Base-by-base conservation (phyloP, 2,113 vertebrate genomes). In the Ranitomeya variabilis region DNA sequence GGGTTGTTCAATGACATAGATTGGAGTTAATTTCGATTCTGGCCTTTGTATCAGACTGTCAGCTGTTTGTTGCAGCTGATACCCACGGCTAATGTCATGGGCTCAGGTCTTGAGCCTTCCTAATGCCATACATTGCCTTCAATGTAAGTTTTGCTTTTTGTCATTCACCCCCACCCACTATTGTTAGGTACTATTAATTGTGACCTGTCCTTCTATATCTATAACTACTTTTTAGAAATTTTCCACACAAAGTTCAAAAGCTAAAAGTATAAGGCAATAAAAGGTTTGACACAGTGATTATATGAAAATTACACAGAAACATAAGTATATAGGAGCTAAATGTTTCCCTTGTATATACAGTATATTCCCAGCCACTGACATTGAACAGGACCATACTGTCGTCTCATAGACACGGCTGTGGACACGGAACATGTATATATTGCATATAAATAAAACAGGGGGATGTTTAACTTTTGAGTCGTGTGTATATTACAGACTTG, bases 401-500 rank as follows among this genome's bases (percentile, higher is more conserved):
- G 18, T 59, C 18, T 69, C 51, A 18, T 69, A 14, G 62, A n/a
- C 37, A 5, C 62, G 64, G 60, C 81, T 12, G 19, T 54, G 85
- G 21, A 79, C 14, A 51, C 66, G 54, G 18, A 14, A 64, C 76
- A 83, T 88, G 87, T 83, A 45, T 83, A 83, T 83, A 77, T 82
- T 45, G 83, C 62, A 88, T 62, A 23, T 83, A 88, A 88, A 88
- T 88, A 88, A 15, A 14, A 26, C 67, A 2, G 57, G 21, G 31
- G 52, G 76, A n/a, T 83, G 80, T 88, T 83, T 88, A 88, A 64
- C 54, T 64, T 60, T 64, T 21, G 21, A 21, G 31, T 69, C 45
- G 80, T 81, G 78, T 88, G 10, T 83, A 88, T 83, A 37, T 76
- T 74, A 77, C 59, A 62, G 67, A 77, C 87, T 64, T 88, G 80